Evolutionary conservation across 2,797 vertebrate species (phyloP).

Genomic region (Bothrops alternatus): DNA sequence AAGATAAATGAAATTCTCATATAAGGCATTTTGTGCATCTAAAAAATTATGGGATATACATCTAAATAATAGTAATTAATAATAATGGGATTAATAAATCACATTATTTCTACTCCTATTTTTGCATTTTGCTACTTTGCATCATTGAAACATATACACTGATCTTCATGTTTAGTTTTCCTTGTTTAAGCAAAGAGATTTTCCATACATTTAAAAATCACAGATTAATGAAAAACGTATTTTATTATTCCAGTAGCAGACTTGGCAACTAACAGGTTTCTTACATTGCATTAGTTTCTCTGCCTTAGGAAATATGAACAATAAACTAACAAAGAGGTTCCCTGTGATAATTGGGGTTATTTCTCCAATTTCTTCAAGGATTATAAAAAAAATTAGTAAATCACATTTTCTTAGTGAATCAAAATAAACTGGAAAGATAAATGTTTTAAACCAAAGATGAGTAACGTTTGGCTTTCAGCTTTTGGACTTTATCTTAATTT

Average conservation of each 20-base stretch:
- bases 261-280: background rate
- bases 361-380: background rate
- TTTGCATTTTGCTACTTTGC: background rate
- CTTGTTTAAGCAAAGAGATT: background rate
- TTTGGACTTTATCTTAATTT: background rate
- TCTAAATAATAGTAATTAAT: background rate
- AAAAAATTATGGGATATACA: background rate
- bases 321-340: background rate
- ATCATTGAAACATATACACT: background rate
- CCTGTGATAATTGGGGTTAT: background rate
- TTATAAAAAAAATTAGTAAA: background rate
- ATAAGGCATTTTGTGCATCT: background rate
- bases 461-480: background rate
- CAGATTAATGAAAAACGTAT: background rate
- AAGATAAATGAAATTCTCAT: background rate
- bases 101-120: background rate
- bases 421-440: background rate
- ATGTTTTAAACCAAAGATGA: background rate
- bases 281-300: background rate
- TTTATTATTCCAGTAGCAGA: background rate
- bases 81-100: background rate
- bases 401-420: background rate
- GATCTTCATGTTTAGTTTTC: background rate
- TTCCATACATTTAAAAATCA: background rate
- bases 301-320: background rate